Base-by-base conservation (phyloP, 2,113 vertebrate species). In the Calyptomena viridis region DNA sequence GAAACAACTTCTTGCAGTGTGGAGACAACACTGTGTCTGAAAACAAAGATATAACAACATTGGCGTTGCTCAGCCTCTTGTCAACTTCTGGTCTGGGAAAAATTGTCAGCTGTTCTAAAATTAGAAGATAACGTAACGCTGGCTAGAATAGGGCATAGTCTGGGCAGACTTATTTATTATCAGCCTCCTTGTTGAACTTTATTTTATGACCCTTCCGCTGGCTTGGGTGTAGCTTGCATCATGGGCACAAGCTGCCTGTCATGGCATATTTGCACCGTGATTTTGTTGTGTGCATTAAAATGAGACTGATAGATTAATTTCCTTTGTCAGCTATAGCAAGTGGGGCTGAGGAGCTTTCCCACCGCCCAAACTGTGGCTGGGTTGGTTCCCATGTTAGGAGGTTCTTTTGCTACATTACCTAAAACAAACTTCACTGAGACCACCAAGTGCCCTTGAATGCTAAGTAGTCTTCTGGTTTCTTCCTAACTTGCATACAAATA, bases 1-100 rank as follows among this genome's bases (percentile, higher is more conserved):
- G 86, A 66, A 95, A 82, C 94, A 94, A 82, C 78, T 77, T 79
- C 72, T 94, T 91, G 78, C 85, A 79, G 93, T 80, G 37, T 81
- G 94, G 85, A 97, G 95, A 76, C 44, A 95, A 94, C 89, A 89
- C 72, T 79, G 81, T 0, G 35, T 50, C 77, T 93, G 82, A 89
- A 97, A 96, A 95, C 84, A 88, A 94, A 88, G 92, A 92, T 89
- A 86, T 88, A 56, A 79, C 0, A 28, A 76, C 81, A 44, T 5
- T 60, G 92, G 90, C 13, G 0, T 86, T 96, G 80, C 92, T 96
- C 87, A 94, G 94, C 83, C 86, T 86, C 86, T 89, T 62, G 92
- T 93, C 89, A 89, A 22, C 93, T 96, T 95, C 90, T 94, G 80
- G 93, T 60, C 95, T 95, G 92, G 90, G 93, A 90, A 94, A 92